Evolutionary conservation across 2,113 vertebrate genomes (phyloP).

Genomic region (Raja brachyura): DNA sequence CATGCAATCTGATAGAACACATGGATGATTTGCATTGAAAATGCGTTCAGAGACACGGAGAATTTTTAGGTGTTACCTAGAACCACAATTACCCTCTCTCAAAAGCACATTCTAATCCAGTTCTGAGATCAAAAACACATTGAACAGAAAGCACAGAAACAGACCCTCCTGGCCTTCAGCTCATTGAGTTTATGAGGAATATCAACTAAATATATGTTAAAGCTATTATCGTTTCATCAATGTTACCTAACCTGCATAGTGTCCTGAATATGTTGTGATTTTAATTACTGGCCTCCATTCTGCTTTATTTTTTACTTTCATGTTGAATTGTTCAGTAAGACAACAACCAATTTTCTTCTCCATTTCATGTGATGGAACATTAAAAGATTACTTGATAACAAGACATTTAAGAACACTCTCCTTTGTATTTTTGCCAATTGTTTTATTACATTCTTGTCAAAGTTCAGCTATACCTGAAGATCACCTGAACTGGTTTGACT

Average conservation of each 20-base stretch:
- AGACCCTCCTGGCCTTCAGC: too few relatives aligned
- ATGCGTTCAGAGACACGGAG: background rate
- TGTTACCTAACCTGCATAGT: background rate
- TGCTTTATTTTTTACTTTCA: background rate
- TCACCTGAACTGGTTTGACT: background rate
- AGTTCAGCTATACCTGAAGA: background rate
- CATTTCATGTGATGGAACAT: background rate
- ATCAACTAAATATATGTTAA: background rate
- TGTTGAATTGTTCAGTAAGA: background rate
- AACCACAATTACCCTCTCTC: background rate
- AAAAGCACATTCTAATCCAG: background rate
- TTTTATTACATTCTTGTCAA: background rate
- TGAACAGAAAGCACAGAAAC: too few relatives aligned
- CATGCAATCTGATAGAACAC: background rate
- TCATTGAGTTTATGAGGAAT: too few relatives aligned
- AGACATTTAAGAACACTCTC: background rate
- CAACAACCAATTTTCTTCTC: background rate
- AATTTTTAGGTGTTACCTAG: too few relatives aligned
- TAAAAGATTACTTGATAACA: background rate
- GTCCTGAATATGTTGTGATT: background rate
- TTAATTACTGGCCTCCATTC: background rate
- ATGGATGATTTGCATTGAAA: background rate
- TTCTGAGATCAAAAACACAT: background rate
- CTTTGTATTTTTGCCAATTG: background rate
- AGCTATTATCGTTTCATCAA: background rate